Conservation (phyloP, 2,888 invertebrate species). For the Hipparchia sbordonii region DNA sequence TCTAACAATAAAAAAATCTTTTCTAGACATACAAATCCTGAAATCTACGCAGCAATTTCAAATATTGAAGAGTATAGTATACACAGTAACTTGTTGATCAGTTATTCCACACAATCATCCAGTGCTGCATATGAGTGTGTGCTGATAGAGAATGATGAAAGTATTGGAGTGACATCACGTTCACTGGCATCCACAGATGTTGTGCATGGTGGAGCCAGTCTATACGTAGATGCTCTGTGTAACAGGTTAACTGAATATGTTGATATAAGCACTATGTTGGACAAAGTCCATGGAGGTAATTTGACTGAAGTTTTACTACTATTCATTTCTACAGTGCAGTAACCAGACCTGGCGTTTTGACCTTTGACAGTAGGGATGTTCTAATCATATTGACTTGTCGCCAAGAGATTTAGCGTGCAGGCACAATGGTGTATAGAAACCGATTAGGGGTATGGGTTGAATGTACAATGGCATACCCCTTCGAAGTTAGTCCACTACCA, state of each 20-base stretch:
- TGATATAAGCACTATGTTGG: conserved; percentile 70
- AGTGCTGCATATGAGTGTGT: conserved; percentile 71
- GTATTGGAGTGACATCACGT: conserved; percentile 50
- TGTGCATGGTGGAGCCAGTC: conserved; percentile 52
- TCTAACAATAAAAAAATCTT: neutral
- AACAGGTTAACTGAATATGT: conserved; percentile 62
- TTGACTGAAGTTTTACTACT: too few species aligned
- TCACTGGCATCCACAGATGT: conserved; percentile 8
- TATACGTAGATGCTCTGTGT: conserved; percentile 71
- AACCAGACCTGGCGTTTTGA: neutral
- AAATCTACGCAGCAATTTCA: conserved; percentile 56
- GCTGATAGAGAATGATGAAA: conserved; percentile 66
- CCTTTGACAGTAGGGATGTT: too few species aligned
- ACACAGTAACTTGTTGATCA: conserved; percentile 70
- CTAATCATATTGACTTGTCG: too few species aligned
- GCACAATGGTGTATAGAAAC: too few species aligned
- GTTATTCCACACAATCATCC: conserved; percentile 65
- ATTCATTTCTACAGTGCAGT: neutral
- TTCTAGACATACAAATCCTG: conserved; percentile 61
- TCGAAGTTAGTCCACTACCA: too few species aligned
- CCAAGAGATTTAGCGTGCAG: too few species aligned
- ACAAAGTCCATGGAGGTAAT: conserved; percentile 76
- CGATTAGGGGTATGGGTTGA: too few species aligned
- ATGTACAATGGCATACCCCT: too few species aligned
- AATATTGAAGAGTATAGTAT: conserved; percentile 63